A percentile compares a stretch with the other conserved stretches of the same genome.
Conservation (phyloP, 2,113 vertebrate species). For the Boulengeromyrus knoepffleri region DNA sequence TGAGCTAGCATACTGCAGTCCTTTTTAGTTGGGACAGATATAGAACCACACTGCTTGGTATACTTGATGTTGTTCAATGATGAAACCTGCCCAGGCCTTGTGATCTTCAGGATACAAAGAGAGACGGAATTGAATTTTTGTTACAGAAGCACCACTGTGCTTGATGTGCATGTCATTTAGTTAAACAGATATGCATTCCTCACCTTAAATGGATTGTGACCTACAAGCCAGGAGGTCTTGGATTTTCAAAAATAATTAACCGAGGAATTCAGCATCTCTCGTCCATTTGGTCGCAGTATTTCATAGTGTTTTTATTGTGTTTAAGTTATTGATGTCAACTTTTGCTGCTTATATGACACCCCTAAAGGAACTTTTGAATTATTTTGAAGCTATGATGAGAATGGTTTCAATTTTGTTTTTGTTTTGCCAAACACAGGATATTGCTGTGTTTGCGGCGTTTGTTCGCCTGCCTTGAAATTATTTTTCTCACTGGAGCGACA, state of each 20-base stretch:
- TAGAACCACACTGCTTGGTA: not conserved
- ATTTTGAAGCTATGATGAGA: not conserved
- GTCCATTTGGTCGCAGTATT: not conserved
- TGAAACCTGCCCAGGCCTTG: not conserved
- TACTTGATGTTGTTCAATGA: not conserved
- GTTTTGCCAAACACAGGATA: not conserved
- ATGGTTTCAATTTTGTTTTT: not conserved
- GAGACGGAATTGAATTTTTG: not conserved
- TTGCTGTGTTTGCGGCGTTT: not conserved
- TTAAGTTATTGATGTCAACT: not conserved
- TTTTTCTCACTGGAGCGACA: not conserved
- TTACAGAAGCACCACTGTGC: not conserved
- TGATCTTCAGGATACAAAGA: not conserved
- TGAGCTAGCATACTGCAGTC: not conserved
- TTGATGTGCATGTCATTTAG: not conserved
- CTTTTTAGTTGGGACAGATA: not conserved
- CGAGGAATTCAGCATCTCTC: not conserved
- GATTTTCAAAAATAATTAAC: not conserved
- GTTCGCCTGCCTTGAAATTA: not conserved
- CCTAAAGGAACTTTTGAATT: not conserved
- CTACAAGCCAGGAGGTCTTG: not conserved
- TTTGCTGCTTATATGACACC: not conserved
- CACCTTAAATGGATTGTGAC: slow-evolving; percentile 9
- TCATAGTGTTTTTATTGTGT: not conserved
- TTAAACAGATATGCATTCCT: not conserved